phyloP scores from a whole-genome alignment of 1,140 invertebrate genomes.

The Telenomus remus region DNA sequence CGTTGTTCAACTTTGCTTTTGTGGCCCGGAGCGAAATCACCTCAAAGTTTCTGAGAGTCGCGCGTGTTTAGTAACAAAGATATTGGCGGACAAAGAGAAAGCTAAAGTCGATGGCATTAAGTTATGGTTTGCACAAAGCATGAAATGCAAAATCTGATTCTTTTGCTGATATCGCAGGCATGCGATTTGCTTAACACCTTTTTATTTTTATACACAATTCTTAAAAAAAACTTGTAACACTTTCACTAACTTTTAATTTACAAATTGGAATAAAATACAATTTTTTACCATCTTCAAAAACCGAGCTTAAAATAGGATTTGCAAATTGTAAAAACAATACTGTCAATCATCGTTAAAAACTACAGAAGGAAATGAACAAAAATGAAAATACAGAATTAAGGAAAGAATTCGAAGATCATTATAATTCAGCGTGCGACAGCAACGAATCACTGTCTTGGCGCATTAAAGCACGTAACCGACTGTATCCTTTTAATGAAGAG shows the following conservation, averaged over 20 bases:
- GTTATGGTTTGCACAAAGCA: constrained; percentile 53
- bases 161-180: constrained; percentile 12
- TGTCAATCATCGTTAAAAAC: too few relatives aligned
- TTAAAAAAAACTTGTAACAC: too few relatives aligned
- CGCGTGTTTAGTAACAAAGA: constrained; percentile 4
- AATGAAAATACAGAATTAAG: too few relatives aligned
- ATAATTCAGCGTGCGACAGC: neutral
- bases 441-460: neutral
- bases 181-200: too few relatives aligned
- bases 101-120: constrained; percentile 25
- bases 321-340: too few relatives aligned
- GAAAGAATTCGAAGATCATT: neutral
- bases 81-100: constrained; percentile 31
- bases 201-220: too few relatives aligned
- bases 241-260: too few relatives aligned
- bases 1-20: constrained; percentile 47
- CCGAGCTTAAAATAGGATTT: too few relatives aligned
- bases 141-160: constrained; percentile 40
- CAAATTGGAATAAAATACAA: too few relatives aligned
- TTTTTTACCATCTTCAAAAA: too few relatives aligned
- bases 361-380: too few relatives aligned
- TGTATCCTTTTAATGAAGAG: constrained; percentile 43
- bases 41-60: constrained; percentile 35
- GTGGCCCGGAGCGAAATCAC: constrained; percentile 43
- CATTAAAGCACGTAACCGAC: constrained; percentile 24